Conservation (phyloP, 2,888 invertebrate genomes). For the Melanophora roralis region DNA sequence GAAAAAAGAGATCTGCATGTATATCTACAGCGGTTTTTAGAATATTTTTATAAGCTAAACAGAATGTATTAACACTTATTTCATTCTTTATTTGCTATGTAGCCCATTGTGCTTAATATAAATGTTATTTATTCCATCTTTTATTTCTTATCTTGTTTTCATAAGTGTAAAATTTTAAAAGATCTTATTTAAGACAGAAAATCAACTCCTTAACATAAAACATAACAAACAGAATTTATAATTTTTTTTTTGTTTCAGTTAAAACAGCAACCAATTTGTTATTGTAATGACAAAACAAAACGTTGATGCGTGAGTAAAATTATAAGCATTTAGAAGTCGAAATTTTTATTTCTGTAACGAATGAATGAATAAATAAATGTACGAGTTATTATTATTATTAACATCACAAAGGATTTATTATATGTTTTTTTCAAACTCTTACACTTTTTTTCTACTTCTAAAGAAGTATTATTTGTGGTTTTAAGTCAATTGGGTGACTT, state of each 20-base stretch:
- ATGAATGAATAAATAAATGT: neutral
- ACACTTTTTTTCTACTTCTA: too few species aligned
- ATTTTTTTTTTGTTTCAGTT: constrained; percentile 20
- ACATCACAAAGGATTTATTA: constrained; percentile 57
- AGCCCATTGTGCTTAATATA: constrained; percentile 34
- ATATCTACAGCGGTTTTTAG: too few species aligned
- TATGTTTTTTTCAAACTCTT: constrained; percentile 22
- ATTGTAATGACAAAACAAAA: constrained; percentile 70
- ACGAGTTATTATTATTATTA: constrained; percentile 39
- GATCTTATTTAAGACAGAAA: constrained; percentile 14
- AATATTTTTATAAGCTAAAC: too few species aligned
- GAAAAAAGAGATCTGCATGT: too few species aligned
- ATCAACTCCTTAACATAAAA: constrained; percentile 7
- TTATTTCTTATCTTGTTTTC: constrained; percentile 16
- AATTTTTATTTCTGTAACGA: neutral
- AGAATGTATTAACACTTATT: too few species aligned
- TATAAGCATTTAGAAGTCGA: constrained; percentile 64
- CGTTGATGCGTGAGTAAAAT: constrained; percentile 74
- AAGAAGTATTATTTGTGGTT: too few species aligned
- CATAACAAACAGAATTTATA: constrained; percentile 6
- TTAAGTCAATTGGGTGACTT: constrained; percentile 17
- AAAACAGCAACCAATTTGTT: constrained; percentile 46
- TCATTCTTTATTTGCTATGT: neutral
- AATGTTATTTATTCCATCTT: neutral
- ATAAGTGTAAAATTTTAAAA: constrained; percentile 58